A percentile compares a stretch with the other conserved stretches of the same genome.
These are phyloP conservation scores for Drosophila varians DNA, from an alignment of 1,140 invertebrate species.

Conservation along the genomic window DNA sequence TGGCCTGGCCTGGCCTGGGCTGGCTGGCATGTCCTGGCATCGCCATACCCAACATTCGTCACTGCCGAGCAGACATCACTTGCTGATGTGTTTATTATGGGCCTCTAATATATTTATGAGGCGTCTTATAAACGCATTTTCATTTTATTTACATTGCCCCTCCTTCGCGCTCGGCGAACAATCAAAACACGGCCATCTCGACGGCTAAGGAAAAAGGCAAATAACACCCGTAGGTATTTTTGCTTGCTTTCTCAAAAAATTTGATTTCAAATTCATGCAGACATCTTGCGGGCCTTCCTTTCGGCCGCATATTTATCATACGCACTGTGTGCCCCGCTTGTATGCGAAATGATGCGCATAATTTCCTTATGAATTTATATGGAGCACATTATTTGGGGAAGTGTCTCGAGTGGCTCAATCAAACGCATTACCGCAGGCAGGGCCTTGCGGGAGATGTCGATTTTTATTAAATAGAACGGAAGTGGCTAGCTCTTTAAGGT, in stretches of 20 bases:
- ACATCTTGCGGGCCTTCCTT: slow-evolving; percentile 42
- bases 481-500: background rate
- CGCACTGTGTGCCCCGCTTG: slow-evolving; percentile 17
- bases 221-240: slow-evolving; percentile 69
- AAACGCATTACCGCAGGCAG: slow-evolving; percentile 14
- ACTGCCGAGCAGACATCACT: slow-evolving; percentile 57
- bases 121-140: slow-evolving; percentile 81
- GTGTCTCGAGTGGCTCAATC: slow-evolving; percentile 45
- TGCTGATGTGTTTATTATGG: slow-evolving; percentile 80
- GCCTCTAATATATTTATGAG: slow-evolving; percentile 81
- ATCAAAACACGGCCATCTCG: slow-evolving; percentile 12
- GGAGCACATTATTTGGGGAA: slow-evolving; percentile 36
- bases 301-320: slow-evolving; percentile 34
- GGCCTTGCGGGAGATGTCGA: background rate
- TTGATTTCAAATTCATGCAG: slow-evolving; percentile 76
- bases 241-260: slow-evolving; percentile 49
- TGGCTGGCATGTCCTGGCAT: background rate
- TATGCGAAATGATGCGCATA: slow-evolving; percentile 50
- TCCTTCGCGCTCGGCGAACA: slow-evolving; percentile 21
- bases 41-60: slow-evolving; percentile 54
- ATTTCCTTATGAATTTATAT: slow-evolving; percentile 62
- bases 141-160: slow-evolving; percentile 73
- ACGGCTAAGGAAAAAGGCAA: slow-evolving; percentile 25
- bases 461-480: slow-evolving; percentile 15
- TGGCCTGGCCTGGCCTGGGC: slow-evolving; percentile 10